Conservation (phyloP, 2,888 invertebrate genomes). For the Sepioteuthis lessoniana region DNA sequence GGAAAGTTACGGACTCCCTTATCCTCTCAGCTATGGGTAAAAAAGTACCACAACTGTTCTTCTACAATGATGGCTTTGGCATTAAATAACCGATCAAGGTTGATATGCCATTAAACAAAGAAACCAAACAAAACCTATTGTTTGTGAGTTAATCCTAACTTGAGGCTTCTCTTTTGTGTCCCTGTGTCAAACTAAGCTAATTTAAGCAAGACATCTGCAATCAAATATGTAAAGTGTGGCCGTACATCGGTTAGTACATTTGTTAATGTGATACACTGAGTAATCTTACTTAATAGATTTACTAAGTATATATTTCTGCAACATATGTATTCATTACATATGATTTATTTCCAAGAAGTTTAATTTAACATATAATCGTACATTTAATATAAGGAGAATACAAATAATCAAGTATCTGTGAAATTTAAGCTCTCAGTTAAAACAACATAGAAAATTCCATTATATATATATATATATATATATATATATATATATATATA, state of each 20-base stretch:
- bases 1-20: too few relatives aligned
- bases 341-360: neutral
- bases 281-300: neutral
- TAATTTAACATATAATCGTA: neutral
- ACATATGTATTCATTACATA: neutral
- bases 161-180: neutral
- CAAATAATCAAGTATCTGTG: neutral
- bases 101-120: too few relatives aligned
- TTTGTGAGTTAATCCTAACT: too few relatives aligned
- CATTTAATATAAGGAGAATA: neutral
- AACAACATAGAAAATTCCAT: neutral
- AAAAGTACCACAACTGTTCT: too few relatives aligned
- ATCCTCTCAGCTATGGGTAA: too few relatives aligned
- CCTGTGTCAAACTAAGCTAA: neutral
- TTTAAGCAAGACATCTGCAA: neutral
- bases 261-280: neutral
- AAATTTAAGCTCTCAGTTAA: neutral
- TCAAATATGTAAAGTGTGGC: neutral
- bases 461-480: too few relatives aligned
- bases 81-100: too few relatives aligned
- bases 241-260: neutral
- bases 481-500: too few relatives aligned
- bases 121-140: too few relatives aligned
- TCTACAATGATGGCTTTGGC: too few relatives aligned
- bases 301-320: neutral